Evolutionary conservation across 2,113 vertebrate genomes (phyloP).

Genomic region (Pantherophis guttatus): DNA sequence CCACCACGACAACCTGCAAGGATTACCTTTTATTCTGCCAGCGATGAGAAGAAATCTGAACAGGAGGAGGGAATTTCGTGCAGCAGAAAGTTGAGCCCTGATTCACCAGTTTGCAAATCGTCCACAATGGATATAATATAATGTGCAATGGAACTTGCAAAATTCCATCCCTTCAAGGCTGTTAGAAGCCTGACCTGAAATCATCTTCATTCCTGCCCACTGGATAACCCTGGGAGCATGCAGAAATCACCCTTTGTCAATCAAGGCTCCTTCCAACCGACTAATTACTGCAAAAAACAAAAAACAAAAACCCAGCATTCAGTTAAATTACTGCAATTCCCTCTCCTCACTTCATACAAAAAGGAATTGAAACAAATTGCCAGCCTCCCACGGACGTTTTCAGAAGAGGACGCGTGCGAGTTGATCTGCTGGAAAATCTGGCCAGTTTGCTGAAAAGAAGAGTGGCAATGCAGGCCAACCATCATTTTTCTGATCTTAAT

Average conservation of each 20-base stretch:
- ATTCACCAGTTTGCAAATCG: neutral
- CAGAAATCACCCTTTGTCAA: neutral
- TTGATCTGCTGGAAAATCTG: neutral
- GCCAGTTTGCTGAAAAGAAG: neutral
- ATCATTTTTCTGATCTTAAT: neutral
- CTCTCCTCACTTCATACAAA: neutral
- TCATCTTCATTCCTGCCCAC: neutral
- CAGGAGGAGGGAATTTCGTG: no score
- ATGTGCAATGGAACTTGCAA: neutral
- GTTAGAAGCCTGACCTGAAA: neutral
- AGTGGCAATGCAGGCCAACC: neutral
- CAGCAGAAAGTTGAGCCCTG: neutral
- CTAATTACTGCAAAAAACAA: neutral
- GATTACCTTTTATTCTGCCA: neutral
- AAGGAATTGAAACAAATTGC: neutral
- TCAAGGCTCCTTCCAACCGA: neutral
- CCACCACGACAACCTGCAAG: neutral
- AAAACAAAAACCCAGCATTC: neutral
- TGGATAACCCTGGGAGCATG: neutral
- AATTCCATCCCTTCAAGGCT: neutral
- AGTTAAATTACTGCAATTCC: neutral
- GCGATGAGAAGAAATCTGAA: neutral
- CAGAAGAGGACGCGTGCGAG: neutral
- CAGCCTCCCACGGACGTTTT: neutral
- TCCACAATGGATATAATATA: no score